Evolutionary conservation across 2,797 vertebrate genomes (phyloP).

Genomic region (Limosa lapponica): DNA sequence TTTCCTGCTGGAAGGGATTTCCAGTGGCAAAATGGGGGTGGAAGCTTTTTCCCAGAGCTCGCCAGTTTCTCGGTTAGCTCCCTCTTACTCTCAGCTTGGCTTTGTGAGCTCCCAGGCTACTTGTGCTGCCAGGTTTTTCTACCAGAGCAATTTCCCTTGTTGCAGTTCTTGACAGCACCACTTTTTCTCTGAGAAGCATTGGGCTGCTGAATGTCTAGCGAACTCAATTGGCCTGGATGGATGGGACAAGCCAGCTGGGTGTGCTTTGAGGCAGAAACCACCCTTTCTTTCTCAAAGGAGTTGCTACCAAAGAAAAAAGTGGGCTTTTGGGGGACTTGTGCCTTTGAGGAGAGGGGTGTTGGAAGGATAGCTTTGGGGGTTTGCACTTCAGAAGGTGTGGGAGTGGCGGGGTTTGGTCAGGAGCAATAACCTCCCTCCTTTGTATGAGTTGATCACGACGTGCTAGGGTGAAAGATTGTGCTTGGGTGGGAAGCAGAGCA

Average conservation of each 20-base stretch:
- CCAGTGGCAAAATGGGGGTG: background rate
- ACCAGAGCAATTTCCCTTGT: slow-evolving; percentile 42
- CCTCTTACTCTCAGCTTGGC: background rate
- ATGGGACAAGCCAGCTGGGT: slow-evolving; percentile 15
- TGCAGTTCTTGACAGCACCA: slow-evolving; percentile 50
- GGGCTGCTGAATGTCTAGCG: slow-evolving; percentile 8
- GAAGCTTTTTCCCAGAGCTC: background rate
- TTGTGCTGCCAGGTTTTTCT: slow-evolving; percentile 24
- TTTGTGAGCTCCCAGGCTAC: background rate
- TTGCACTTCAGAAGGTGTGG: background rate
- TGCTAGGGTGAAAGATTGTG: background rate
- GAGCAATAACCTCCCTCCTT: background rate
- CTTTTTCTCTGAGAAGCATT: slow-evolving; percentile 45
- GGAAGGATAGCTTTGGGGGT: background rate
- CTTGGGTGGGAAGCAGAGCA: background rate
- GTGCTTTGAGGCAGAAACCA: slow-evolving; percentile 11
- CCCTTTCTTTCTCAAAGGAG: background rate
- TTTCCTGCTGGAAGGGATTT: background rate
- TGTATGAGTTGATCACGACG: background rate
- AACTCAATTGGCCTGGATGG: slow-evolving; percentile 45
- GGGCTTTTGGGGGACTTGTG: background rate
- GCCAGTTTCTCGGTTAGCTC: background rate
- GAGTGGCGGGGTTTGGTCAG: background rate
- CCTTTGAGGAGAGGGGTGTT: background rate
- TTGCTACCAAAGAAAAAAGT: background rate